Evolutionary conservation across 2,113 vertebrate species (phyloP), one percentile per base, ranked within the genome.

Genomic region (Spheniscus mendiculus): DNA sequence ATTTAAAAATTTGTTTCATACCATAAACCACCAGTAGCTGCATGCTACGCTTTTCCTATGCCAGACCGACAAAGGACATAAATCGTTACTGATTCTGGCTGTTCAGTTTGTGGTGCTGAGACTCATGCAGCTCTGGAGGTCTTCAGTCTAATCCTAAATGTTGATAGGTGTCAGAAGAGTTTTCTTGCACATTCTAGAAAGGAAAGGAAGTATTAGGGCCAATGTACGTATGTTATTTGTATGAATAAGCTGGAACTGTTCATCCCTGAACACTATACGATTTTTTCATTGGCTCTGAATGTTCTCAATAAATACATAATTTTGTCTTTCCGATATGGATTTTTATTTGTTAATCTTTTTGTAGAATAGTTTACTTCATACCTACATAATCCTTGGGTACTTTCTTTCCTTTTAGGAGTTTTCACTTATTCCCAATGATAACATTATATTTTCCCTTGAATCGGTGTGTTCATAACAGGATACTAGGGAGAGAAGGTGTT

Each of bases 331-430:
- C 25, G 56, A 1, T 80, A 65, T 88, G 36, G 42, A 58, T 76
- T 91, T 81, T 87, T 67, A 45, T 90, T 87, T 96, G 32, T 44
- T 77, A 45, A 36, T 45, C n/a, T 36, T 83, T 55, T 90, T 92
- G 52, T 70, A 89, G 56, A 86, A 29, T 44, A 52, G 11, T 96
- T 50, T 82, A 36, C 27, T 87, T 91, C 58, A 71, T 87, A 65
- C 66, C 53, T 30, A 32, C 36, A 45, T 65, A 69, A 72, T 91
- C 30, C 85, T 55, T 26, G 44, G 14, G 36, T 93, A 93, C 72
- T 89, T 79, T 83, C 70, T 76, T 61, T 83, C 40, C 59, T 47
- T 83, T 86, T n/a, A 96, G 78, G 53, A 93, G 49, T 95, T 95
- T 94, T 92, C 77, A 77, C 52, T 76, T 89, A 79, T 61, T 97